A percentile compares a stretch with the other conserved stretches of the same genome.
Evolutionary conservation across 2,888 invertebrate species (phyloP).

Genomic region (Scaptomyza tumidula): DNA sequence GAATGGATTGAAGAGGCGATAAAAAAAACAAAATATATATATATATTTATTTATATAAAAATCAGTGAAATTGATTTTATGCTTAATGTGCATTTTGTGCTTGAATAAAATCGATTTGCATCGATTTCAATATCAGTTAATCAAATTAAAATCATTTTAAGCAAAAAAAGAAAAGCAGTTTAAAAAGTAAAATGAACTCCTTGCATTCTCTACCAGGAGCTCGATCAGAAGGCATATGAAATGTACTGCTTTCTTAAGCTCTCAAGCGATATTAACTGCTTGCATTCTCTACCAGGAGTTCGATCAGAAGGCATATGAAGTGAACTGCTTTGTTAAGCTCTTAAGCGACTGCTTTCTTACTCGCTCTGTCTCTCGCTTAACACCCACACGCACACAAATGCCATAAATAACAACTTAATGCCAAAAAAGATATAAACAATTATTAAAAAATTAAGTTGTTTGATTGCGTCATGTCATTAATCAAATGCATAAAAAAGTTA

Average conservation of each 20-base stretch:
- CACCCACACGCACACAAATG: neutral
- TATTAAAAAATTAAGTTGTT: constrained; percentile 18
- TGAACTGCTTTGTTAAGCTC: too few relatives aligned
- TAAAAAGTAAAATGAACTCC: neutral
- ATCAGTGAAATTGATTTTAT: constrained; percentile 51
- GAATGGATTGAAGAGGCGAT: neutral
- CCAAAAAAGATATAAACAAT: neutral
- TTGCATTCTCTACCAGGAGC: too few relatives aligned
- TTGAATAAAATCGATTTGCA: constrained; percentile 9
- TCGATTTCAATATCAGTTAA: neutral
- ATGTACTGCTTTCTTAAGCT: too few relatives aligned
- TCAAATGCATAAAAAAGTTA: neutral
- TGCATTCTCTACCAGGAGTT: too few relatives aligned
- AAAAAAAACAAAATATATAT: constrained; percentile 8
- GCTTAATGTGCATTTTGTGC: constrained; percentile 52
- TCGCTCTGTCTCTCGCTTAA: neutral
- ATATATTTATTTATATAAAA: constrained; percentile 20
- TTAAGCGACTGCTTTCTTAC: neutral
- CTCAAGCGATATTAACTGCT: neutral
- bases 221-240: too few relatives aligned
- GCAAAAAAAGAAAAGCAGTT: neutral
- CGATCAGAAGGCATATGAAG: too few relatives aligned
- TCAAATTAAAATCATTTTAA: neutral
- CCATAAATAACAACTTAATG: neutral
- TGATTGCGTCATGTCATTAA: constrained; percentile 11